Evolutionary conservation across 1,140 invertebrate species (phyloP), one percentile per base, ranked within the genome.

Genomic region (Dendroctonus valens): DNA sequence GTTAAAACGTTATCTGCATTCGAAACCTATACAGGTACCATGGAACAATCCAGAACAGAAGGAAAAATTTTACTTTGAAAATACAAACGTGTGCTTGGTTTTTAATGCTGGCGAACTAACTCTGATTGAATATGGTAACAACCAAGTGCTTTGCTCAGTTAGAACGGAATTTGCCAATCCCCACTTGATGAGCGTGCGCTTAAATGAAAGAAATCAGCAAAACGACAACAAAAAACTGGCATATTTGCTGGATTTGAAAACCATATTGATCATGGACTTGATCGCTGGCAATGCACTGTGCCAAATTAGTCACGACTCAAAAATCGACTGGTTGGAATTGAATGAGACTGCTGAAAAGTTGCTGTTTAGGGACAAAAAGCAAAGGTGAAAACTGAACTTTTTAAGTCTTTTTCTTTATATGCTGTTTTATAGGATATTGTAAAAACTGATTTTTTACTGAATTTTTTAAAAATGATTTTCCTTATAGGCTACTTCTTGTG

Each of bases 141-240:
- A 96, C 79, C 87, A 91, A 66, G 87, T 96, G 0, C 78, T 98
- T 12, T 92, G 92, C 50, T 96, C 93, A 14, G 95, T 97, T 60
- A 85, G 96, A 53, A 98, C 96, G 1, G 97, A 99, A 77, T 94
- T 96, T 70, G 92, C 96, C 59, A 99, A 97, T 83, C 96, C 96
- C 3, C 96, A 98, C 78, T 86, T 98, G 5, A 90, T 98, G 42
- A 97, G 95, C 75, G 93, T 99, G 0, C 83, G 96, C 0, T 85
- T 99, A 8, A 98, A 98, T 78, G 96, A 98, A 77, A 84, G 93
- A 52, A 86, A 85, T 72, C 80, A 72, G n/a, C 57, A 54, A 11
- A 77, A 81, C 8, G 89, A 96, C 44, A 94, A 94, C 74, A 97
- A 98, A 75, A 91, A 94, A 75, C 82, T 99, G 38, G 96, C 97